Evolutionary conservation across 2,888 invertebrate genomes (phyloP).

Genomic region (Lasioglossum lativentre): DNA sequence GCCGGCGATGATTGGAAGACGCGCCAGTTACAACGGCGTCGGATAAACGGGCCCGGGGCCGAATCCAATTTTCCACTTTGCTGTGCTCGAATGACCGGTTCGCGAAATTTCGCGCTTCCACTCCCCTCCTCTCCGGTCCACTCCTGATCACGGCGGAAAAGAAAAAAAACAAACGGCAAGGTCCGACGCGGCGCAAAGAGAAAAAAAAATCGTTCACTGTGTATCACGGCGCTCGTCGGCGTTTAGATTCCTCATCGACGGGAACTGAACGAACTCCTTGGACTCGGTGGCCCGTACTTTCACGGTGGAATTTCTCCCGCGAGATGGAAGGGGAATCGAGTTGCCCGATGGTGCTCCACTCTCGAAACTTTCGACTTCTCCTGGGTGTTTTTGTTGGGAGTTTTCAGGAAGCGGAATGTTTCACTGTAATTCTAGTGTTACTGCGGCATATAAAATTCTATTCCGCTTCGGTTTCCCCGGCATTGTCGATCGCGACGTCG

Average conservation of each 20-base stretch:
- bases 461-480: background rate
- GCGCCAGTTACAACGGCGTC: background rate
- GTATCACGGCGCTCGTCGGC: background rate
- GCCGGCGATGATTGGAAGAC: slow-evolving; percentile 6
- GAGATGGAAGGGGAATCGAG: background rate
- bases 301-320: background rate
- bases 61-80: slow-evolving; percentile 2
- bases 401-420: slow-evolving; percentile 2
- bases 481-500: background rate
- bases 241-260: slow-evolving; percentile 5
- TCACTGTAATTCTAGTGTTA: slow-evolving; percentile 6
- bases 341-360: slow-evolving; percentile 5
- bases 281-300: background rate
- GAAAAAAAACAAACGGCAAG: background rate
- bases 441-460: background rate
- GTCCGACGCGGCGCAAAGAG: background rate
- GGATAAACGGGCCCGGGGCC: background rate
- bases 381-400: background rate
- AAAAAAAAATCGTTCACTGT: slow-evolving; percentile 3
- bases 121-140: background rate
- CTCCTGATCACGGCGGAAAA: background rate
- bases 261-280: slow-evolving; percentile 8
- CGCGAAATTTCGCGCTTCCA: background rate
- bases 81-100: slow-evolving; percentile 6
- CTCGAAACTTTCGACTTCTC: background rate